These are phyloP conservation scores for Xiphias gladius DNA, from an alignment of 2,113 vertebrate genomes.

Conservation along the genomic window DNA sequence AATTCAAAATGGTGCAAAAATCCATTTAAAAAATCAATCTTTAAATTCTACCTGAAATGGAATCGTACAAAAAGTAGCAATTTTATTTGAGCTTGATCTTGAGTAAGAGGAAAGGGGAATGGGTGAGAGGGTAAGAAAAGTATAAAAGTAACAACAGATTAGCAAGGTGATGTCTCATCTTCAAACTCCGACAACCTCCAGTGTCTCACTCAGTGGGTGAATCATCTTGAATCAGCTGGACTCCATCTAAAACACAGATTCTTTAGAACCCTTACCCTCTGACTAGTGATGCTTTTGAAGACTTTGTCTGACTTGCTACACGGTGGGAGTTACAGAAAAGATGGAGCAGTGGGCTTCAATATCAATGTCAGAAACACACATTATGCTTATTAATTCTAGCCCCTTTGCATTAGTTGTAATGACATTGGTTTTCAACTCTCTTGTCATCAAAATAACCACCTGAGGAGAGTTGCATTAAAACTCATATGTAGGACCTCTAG, in stretches of 20 bases:
- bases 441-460: constrained; percentile 3
- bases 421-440: background rate
- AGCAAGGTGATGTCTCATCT: constrained; percentile 50
- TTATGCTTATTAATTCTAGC: background rate
- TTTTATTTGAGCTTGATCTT: constrained; percentile 26
- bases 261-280: constrained; percentile 31
- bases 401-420: constrained; percentile 5
- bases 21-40: background rate
- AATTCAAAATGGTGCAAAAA: constrained; percentile 26
- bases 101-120: constrained; percentile 9
- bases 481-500: background rate
- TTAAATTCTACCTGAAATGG: constrained; percentile 35
- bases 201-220: constrained; percentile 50
- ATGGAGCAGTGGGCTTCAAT: background rate
- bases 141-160: constrained; percentile 43
- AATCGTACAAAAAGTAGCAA: constrained; percentile 37
- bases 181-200: constrained; percentile 47
- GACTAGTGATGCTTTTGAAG: constrained; percentile 21
- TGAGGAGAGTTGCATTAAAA: background rate
- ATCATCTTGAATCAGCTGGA: constrained; percentile 55
- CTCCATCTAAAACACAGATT: constrained; percentile 47
- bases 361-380: constrained; percentile 3
- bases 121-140: background rate
- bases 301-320: constrained; percentile 26
- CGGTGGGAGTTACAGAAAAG: background rate